These are phyloP conservation scores for Chrosomus eos DNA, from an alignment of 2,797 vertebrate genomes.

Conservation along the genomic window DNA sequence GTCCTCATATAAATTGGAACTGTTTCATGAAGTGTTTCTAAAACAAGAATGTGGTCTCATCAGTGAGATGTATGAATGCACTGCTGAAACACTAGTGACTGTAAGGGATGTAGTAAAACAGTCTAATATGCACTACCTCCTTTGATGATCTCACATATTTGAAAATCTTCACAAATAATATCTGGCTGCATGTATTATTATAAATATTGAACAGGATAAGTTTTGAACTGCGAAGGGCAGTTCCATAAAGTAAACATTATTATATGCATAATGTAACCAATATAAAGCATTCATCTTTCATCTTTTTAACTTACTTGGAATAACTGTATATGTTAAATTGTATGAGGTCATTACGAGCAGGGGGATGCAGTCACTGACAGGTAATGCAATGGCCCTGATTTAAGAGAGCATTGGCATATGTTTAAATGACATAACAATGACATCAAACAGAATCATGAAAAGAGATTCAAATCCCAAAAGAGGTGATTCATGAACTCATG, in stretches of 20 bases:
- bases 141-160: slow-evolving; percentile 48
- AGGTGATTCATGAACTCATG: neutral
- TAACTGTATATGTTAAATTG: neutral
- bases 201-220: neutral
- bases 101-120: neutral
- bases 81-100: neutral
- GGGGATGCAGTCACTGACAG: neutral
- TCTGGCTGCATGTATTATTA: neutral
- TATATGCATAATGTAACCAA: neutral
- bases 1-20: neutral
- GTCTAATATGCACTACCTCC: slow-evolving; percentile 31
- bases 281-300: neutral
- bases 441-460: neutral
- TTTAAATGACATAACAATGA: neutral
- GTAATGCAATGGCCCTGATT: slow-evolving; percentile 42
- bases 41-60: neutral
- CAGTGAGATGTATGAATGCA: neutral
- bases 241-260: neutral
- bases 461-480: neutral
- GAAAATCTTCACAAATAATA: neutral
- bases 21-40: slow-evolving; percentile 45
- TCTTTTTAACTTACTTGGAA: slow-evolving; percentile 36
- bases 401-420: neutral
- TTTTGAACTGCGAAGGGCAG: neutral
- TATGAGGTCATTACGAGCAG: neutral